phyloP scores from a whole-genome alignment of 2,113 vertebrate species.

The Etia nguti region DNA sequence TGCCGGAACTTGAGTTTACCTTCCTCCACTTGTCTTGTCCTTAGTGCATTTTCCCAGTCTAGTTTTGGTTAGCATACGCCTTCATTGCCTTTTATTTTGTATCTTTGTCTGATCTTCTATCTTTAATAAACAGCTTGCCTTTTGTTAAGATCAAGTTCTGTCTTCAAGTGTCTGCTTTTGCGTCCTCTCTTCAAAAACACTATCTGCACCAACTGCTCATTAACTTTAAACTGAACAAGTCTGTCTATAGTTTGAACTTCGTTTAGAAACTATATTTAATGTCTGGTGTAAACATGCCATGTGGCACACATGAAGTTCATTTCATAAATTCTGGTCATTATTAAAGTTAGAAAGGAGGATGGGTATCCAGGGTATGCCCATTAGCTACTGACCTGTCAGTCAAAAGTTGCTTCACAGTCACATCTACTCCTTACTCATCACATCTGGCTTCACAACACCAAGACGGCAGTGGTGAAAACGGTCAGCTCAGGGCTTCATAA shows the following conservation, averaged over 20 bases:
- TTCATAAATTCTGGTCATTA: neutral
- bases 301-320: neutral
- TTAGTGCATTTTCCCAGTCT: neutral
- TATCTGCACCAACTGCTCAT: neutral
- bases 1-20: neutral
- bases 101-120: neutral
- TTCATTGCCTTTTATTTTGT: neutral
- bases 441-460: neutral
- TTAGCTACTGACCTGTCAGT: neutral
- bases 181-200: neutral
- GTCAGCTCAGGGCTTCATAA: neutral
- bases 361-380: neutral
- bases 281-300: neutral
- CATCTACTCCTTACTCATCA: neutral
- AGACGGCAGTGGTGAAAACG: neutral
- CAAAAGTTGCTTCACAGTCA: neutral
- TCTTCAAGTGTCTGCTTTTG: neutral
- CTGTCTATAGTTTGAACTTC: neutral
- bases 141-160: neutral
- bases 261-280: neutral
- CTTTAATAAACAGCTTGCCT: neutral
- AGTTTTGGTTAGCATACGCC: neutral
- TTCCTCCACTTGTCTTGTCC: neutral
- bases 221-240: neutral
- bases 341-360: neutral